phyloP scores from a whole-genome alignment of 2,797 vertebrate genomes.

The Danio jaintianensis region DNA sequence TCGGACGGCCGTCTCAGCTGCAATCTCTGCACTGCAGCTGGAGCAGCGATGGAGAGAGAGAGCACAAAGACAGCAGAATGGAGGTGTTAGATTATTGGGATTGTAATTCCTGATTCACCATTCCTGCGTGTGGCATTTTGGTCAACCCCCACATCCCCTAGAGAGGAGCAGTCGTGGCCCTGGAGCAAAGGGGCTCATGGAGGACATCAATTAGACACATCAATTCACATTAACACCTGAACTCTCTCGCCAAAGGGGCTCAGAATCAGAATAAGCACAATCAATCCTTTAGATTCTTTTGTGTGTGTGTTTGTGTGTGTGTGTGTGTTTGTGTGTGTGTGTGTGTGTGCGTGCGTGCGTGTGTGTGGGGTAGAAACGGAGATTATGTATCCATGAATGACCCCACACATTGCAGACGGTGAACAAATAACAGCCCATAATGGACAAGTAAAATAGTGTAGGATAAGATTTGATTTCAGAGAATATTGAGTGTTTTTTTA shows the following conservation, averaged over 20 bases:
- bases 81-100: constrained; percentile 47
- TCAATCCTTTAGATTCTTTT: constrained; percentile 60
- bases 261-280: constrained; percentile 42
- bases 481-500: not conserved
- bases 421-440: constrained; percentile 3
- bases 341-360: too few species aligned
- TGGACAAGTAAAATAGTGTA: not conserved
- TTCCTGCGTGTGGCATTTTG: constrained; percentile 1
- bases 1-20: constrained; percentile 77
- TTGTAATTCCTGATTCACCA: constrained; percentile 60
- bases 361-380: constrained; percentile 9
- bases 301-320: constrained; percentile 59
- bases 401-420: not conserved
- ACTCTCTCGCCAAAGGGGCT: constrained; percentile 52
- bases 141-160: constrained; percentile 40
- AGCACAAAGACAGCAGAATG: constrained; percentile 36
- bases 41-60: constrained; percentile 31
- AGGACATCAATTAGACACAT: constrained; percentile 71
- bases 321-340: too few species aligned
- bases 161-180: constrained; percentile 32
- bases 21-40: constrained; percentile 90
- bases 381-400: constrained; percentile 1
- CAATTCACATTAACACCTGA: constrained; percentile 73
- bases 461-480: not conserved
- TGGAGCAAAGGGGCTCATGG: constrained; percentile 47